phyloP scores from a whole-genome alignment of 92 coral and sea anemone genomes.

The Meandrina meandrites region DNA sequence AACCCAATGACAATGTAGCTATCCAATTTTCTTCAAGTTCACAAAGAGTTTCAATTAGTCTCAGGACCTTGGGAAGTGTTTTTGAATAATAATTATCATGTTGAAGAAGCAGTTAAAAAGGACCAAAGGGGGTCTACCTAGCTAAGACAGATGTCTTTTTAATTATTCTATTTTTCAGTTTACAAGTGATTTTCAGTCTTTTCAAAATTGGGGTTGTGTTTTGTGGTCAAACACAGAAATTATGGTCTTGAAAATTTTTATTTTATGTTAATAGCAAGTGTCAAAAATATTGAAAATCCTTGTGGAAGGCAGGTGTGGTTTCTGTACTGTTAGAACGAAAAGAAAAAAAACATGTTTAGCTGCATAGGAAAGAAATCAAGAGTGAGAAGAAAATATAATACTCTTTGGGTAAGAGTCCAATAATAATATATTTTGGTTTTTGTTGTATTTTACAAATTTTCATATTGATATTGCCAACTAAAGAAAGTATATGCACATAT shows the following conservation, averaged over 20 bases:
- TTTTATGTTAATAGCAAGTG: background rate
- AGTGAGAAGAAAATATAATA: conserved; percentile 51
- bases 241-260: no score
- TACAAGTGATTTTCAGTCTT: background rate
- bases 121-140: background rate
- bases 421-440: background rate
- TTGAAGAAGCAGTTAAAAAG: background rate
- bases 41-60: background rate
- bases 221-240: background rate
- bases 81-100: background rate
- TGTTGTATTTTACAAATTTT: background rate
- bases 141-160: background rate
- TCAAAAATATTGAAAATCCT: background rate
- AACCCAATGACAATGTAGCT: background rate
- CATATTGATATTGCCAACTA: background rate
- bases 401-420: conserved; percentile 51
- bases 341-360: conserved; percentile 30
- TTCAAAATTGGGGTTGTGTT: background rate
- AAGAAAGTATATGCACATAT: no score
- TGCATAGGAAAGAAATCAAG: conserved; percentile 67
- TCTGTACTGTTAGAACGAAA: background rate
- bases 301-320: background rate
- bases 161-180: background rate
- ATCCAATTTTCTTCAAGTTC: background rate
- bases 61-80: background rate